A percentile compares a stretch with the other conserved stretches of the same genome.
Conservation (phyloP, 2,888 invertebrate species). For the Drosophila buzzatii region DNA sequence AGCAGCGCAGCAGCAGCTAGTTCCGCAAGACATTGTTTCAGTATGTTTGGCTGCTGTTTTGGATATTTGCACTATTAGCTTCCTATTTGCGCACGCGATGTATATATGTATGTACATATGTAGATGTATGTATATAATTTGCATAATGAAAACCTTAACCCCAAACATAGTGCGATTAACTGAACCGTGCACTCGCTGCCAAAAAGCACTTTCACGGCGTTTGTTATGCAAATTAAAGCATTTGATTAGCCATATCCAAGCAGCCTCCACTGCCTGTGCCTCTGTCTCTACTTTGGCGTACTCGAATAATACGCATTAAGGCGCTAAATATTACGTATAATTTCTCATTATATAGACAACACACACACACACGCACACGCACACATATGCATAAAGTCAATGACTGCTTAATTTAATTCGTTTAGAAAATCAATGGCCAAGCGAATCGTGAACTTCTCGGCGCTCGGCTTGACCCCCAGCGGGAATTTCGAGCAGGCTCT, state of each 20-base stretch:
- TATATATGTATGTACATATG: conserved; percentile 5
- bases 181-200: conserved; percentile 65
- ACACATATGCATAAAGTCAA: conserved; percentile 55
- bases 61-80: conserved; percentile 69
- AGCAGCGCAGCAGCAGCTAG: conserved; percentile 32
- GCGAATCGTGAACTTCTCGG: conserved; percentile 43
- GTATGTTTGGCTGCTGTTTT: conserved; percentile 31
- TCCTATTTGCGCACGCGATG: conserved; percentile 65
- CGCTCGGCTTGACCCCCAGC: conserved; percentile 49
- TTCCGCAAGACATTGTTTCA: conserved; percentile 72
- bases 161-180: conserved; percentile 59
- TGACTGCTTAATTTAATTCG: conserved; percentile 79
- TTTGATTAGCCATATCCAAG: conserved; percentile 61
- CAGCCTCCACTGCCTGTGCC: not conserved
- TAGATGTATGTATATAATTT: conserved; percentile 46
- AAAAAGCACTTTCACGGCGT: conserved; percentile 59
- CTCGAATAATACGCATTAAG: conserved; percentile 44
- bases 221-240: conserved; percentile 77
- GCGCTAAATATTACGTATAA: conserved; percentile 46
- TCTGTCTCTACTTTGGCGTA: conserved; percentile 14
- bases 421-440: conserved; percentile 68
- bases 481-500: conserved; percentile 60
- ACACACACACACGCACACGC: not conserved
- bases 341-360: conserved; percentile 30
- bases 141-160: conserved; percentile 81